Percentiles rank a stretch among this genome's conserved stretches.
These are phyloP conservation scores for Synergus japonicus DNA, from an alignment of 2,888 invertebrate species.

Conservation along the genomic window DNA sequence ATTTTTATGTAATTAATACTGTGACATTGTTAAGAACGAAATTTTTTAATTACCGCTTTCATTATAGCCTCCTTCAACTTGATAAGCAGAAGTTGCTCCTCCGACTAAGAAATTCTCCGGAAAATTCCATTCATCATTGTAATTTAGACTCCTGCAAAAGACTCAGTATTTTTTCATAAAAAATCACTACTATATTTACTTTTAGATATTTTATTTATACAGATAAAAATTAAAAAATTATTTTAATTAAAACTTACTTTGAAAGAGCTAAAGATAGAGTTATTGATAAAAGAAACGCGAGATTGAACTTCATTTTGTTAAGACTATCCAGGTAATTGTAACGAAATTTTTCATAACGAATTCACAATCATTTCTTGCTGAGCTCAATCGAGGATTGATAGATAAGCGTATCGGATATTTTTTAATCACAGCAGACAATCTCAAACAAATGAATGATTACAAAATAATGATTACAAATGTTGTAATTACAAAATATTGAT, in stretches of 20 bases:
- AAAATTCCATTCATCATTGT: not conserved
- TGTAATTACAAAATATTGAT: too few species aligned
- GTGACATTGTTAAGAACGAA: not conserved
- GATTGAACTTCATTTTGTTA: not conserved
- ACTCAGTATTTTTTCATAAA: too few species aligned
- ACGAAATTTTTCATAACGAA: too few species aligned
- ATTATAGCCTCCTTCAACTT: constrained; percentile 81
- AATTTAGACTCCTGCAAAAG: not conserved
- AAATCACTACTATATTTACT: too few species aligned
- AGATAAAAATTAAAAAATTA: not conserved
- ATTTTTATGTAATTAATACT: too few species aligned
- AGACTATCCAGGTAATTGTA: not conserved
- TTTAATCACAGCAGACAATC: too few species aligned
- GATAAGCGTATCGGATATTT: too few species aligned
- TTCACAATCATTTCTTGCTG: too few species aligned
- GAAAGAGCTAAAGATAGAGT: not conserved
- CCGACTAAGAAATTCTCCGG: constrained; percentile 75
- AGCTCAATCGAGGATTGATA: too few species aligned
- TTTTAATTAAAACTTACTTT: not conserved
- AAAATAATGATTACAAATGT: too few species aligned
- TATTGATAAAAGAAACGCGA: not conserved
- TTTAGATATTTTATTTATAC: not conserved
- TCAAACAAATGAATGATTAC: too few species aligned
- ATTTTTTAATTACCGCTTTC: constrained; percentile 44
- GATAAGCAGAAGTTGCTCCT: constrained; percentile 81